phyloP scores from a whole-genome alignment of 2,797 vertebrate species.

The Acipenser oxyrinchus region DNA sequence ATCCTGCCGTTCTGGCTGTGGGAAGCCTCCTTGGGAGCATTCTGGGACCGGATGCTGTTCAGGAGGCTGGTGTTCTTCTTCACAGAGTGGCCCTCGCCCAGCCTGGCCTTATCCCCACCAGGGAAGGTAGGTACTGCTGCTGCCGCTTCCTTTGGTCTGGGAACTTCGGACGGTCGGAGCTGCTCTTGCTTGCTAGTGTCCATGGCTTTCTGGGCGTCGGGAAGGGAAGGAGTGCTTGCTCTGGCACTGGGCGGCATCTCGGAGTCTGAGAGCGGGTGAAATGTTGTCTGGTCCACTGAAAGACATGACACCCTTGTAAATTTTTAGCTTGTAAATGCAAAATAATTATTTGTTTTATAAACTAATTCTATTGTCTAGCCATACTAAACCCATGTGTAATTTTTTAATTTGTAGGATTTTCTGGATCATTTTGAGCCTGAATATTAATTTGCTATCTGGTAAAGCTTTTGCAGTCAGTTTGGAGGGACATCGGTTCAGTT shows the following conservation, averaged over 20 bases:
- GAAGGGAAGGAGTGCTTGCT: conserved; percentile 46
- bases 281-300: no score
- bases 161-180: conserved; percentile 43
- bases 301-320: no score
- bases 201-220: conserved; percentile 42
- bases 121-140: conserved; percentile 22
- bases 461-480: no score
- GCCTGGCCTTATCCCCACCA: conserved; percentile 54
- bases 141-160: conserved; percentile 38
- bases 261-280: no score
- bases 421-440: no score
- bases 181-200: conserved; percentile 48
- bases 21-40: conserved; percentile 57
- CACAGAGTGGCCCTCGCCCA: conserved; percentile 44
- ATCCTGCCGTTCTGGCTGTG: conserved; percentile 65
- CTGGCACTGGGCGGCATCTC: no score
- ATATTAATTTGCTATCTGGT: no score
- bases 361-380: conserved; percentile 63
- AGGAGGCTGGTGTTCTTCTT: conserved; percentile 65
- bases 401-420: no score
- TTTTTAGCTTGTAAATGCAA: no score
- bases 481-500: no score
- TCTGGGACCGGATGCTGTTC: conserved; percentile 49
- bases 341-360: no score
- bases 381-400: no score